A percentile compares a stretch with the other conserved stretches of the same genome.
These are phyloP conservation scores for Ichneumoninae sp. DNA, from an alignment of 2,888 invertebrate species.

Conservation along the genomic window DNA sequence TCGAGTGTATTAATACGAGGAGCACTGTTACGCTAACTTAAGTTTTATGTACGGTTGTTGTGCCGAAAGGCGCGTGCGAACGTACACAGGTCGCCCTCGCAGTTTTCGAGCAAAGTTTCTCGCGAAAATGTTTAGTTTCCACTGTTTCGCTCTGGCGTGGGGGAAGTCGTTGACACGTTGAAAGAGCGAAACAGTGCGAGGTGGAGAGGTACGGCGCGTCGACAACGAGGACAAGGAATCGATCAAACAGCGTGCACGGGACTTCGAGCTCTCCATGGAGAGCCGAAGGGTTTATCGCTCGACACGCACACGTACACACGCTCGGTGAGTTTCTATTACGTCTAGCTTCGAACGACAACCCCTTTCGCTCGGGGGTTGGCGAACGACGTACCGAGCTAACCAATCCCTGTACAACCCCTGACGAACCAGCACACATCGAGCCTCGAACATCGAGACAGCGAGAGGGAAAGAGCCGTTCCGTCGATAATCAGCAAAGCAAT, in stretches of 20 bases:
- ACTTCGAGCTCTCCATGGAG: conserved; percentile 48
- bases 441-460: conserved; percentile 11
- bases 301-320: conserved; percentile 68
- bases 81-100: not conserved
- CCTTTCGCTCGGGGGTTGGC: not conserved
- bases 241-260: conserved; percentile 72
- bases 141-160: not conserved
- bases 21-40: not conserved
- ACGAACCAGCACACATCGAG: conserved; percentile 5
- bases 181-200: conserved; percentile 44
- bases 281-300: conserved; percentile 69
- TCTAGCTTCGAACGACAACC: conserved; percentile 18
- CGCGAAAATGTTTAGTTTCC: conserved; percentile 11
- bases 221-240: conserved; percentile 63
- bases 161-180: conserved; percentile 67
- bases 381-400: conserved; percentile 4
- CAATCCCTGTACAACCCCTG: conserved; percentile 10
- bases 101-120: not conserved
- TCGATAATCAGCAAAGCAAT: conserved; percentile 19
- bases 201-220: conserved; percentile 48
- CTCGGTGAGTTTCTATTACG: conserved; percentile 59
- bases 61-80: not conserved
- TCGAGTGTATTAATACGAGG: conserved; percentile 7
- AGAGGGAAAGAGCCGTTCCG: not conserved
- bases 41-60: conserved; percentile 5